Evolutionary conservation across 2,888 invertebrate genomes (phyloP), one percentile per base, ranked within the genome.

Genomic region (Cyaniris semiargus): DNA sequence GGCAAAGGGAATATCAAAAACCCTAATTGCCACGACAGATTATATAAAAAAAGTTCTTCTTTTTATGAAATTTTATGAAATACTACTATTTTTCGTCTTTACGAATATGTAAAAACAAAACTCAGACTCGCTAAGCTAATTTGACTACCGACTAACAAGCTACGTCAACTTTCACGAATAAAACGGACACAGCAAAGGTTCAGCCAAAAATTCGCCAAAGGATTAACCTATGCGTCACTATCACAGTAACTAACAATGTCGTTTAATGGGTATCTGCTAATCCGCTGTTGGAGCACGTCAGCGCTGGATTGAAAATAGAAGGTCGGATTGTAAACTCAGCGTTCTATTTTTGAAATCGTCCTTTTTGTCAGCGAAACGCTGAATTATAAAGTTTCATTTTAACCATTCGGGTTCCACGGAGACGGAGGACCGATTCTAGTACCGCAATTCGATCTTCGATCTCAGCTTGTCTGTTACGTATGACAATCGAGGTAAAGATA

Each of bases 161-260:
- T 60, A 23, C 21, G 4, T 23, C 23, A 5, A 10, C 60, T 6
- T 66, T 66, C 27, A 27, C 66, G 13, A 66, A 60, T 23, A 60
- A 23, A 60, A 3, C 21, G 3, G 8, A 15, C 23, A 66, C 66
- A 27, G 66, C 66, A 23, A 53, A 27, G 53, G 7, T 72, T 27
- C 23, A 48, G 74, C 74, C 74, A 74, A 74, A 72, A 53, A 48
- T 74, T 48, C 53, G 53, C 74, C 74, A 44, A 44, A 21, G 74
- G 74, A 74, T 74, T 74, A 27, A 48, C 27, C 74, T 74, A 27
- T 53, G 53, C 74, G 53, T 74, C 74, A 74, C 53, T 74, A 74
- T 74, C 74, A 27, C 74, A 15, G 53, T 53, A 74, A 74, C 74
- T 74, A 74, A 74, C 74, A 74, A 74, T 74, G 74, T 74, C 74